Percentiles rank a stretch among this genome's conserved stretches.
Evolutionary conservation across 2,797 vertebrate genomes (phyloP).

Genomic region (Cyclopterus lumpus): DNA sequence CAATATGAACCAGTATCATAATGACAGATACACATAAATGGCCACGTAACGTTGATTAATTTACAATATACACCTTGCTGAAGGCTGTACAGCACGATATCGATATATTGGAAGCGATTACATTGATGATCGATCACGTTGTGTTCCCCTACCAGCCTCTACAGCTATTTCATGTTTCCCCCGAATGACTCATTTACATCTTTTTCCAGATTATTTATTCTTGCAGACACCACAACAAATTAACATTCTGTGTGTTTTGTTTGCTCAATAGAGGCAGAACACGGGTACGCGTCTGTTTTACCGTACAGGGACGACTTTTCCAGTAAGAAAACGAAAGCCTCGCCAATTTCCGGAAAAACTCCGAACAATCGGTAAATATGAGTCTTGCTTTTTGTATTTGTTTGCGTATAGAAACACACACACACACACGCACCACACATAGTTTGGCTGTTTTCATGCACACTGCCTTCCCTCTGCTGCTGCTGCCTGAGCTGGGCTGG

Average conservation of each 20-base stretch:
- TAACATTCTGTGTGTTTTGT: slow-evolving; percentile 39
- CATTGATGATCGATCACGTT: slow-evolving; percentile 29
- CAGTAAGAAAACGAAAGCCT: slow-evolving; percentile 96
- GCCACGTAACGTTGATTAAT: not conserved
- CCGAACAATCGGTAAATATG: slow-evolving; percentile 93
- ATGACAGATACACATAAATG: slow-evolving; percentile 12
- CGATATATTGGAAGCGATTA: slow-evolving; percentile 6
- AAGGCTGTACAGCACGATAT: not conserved
- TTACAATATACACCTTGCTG: not conserved
- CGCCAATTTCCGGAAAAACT: slow-evolving; percentile 92
- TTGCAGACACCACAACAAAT: slow-evolving; percentile 17
- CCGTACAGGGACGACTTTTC: slow-evolving; percentile 94
- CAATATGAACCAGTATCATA: slow-evolving; percentile 21
- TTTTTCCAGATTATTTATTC: not conserved
- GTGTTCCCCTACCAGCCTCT: not conserved
- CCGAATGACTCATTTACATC: not conserved
- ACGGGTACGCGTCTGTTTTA: slow-evolving; percentile 97
- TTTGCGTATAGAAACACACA: not conserved
- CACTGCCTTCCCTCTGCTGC: slow-evolving; percentile 6
- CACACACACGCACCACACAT: not conserved
- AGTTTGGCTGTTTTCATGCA: not conserved
- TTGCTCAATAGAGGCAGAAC: slow-evolving; percentile 91
- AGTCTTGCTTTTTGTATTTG: not conserved
- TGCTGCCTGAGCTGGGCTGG: slow-evolving; percentile 81
- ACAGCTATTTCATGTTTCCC: slow-evolving; percentile 1